These are phyloP conservation scores for Xyrichtys novacula DNA, from an alignment of 2,797 vertebrate species.

Conservation along the genomic window DNA sequence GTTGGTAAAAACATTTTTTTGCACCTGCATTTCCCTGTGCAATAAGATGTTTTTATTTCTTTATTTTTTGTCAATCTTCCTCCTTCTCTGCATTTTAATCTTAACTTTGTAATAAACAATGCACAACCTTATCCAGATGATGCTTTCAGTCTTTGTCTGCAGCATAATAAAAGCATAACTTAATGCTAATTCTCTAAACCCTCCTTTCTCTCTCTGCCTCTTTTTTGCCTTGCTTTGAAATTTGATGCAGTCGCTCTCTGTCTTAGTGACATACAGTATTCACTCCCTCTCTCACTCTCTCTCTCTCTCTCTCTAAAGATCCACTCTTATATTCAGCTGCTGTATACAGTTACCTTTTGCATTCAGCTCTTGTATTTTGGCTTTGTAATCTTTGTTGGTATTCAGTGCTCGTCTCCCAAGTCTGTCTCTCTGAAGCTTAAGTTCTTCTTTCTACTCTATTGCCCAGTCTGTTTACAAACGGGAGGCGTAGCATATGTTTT, in stretches of 20 bases:
- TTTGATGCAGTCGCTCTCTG: background rate
- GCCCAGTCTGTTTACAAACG: conserved; percentile 60
- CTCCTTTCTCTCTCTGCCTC: background rate
- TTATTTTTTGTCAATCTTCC: background rate
- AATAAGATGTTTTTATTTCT: no score
- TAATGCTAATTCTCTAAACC: conserved; percentile 44
- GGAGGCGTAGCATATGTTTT: conserved; percentile 65
- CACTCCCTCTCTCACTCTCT: background rate
- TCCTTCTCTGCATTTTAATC: background rate
- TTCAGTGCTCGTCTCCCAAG: conserved; percentile 38
- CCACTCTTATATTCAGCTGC: conserved; percentile 31
- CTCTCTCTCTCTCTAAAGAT: conserved; percentile 11
- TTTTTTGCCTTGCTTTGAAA: conserved; percentile 1
- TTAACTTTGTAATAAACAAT: conserved; percentile 38
- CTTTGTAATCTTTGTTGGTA: conserved; percentile 57
- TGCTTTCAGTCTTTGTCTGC: conserved; percentile 1
- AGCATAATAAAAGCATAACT: conserved; percentile 33
- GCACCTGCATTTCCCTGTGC: background rate
- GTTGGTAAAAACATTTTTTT: background rate
- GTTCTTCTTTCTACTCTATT: conserved; percentile 54
- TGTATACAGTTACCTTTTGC: conserved; percentile 53
- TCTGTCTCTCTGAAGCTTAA: conserved; percentile 50
- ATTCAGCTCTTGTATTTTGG: conserved; percentile 52
- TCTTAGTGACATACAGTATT: conserved; percentile 14
- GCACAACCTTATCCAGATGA: conserved; percentile 10